A percentile compares a stretch with the other conserved stretches of the same genome.
Conservation (phyloP, 2,113 vertebrate genomes). For the Neolamprologus falcicula region DNA sequence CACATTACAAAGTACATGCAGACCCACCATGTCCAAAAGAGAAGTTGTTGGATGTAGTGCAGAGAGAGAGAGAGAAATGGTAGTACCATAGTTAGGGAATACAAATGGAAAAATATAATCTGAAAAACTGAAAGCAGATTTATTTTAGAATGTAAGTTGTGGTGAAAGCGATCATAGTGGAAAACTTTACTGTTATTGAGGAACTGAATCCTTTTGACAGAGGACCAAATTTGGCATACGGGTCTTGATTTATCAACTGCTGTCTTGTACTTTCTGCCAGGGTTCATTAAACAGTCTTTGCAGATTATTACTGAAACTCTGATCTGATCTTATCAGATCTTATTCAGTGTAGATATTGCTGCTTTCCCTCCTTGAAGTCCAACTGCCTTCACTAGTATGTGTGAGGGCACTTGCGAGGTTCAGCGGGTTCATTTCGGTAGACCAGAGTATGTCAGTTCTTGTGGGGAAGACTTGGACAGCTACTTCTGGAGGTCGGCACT, state of each 20-base stretch:
- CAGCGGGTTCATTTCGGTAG: constrained; percentile 39
- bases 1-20: background rate
- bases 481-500: constrained; percentile 10
- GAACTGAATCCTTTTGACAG: background rate
- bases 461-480: constrained; percentile 25
- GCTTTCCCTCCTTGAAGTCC: background rate
- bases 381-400: background rate
- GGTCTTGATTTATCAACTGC: background rate
- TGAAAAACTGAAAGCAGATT: background rate
- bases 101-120: background rate
- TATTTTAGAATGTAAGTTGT: background rate
- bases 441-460: constrained; percentile 44
- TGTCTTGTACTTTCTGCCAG: background rate
- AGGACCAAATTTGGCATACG: background rate
- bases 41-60: background rate
- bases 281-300: background rate
- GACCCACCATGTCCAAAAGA: background rate
- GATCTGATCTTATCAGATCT: background rate
- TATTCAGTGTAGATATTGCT: background rate
- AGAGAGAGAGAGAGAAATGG: background rate
- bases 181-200: background rate
- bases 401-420: constrained; percentile 31
- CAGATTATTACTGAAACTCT: background rate
- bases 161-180: background rate
- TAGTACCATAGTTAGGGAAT: background rate